Base-by-base conservation (phyloP, 2,113 vertebrate species). In the Ceyx cyanopectus region DNA sequence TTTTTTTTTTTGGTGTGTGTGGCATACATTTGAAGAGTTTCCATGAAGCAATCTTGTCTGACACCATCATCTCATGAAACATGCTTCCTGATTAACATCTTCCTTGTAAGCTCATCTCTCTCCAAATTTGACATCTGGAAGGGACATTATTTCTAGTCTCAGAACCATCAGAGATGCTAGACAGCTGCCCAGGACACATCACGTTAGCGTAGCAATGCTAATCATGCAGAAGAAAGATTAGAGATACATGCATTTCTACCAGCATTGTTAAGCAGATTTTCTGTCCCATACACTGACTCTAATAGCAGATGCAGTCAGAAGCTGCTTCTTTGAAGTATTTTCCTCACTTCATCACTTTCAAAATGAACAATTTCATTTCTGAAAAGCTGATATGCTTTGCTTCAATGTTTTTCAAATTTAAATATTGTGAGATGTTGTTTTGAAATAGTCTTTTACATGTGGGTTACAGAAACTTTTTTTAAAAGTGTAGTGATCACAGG, bases 141-240 rank as follows among this genome's bases (percentile, higher is more conserved):
- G 76, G 75, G 57, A 73, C n/a, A 66, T 66, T 80, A 43, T 91
- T 82, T 80, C 81, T 63, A 82, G 60, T 72, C 30, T 85, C 48
- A 67, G 61, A 85, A 74, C 51, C 51, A 88, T 92, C 76, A 91
- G 65, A 93, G 60, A 78, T 70, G 61, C 51, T 48, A 83, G 78
- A 87, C 87, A 92, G 92, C 89, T 96, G 85, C 79, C 91, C 67
- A 81, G 91, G 79, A 93, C 57, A 53, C 18, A 88, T 10, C 61
- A 85, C 65, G 88, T 94, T 87, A 92, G 30, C 4, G 5, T 23
- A 82, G 48, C 58, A 79, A 75, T 81, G 37, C 68, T 90, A 91
- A 94, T 91, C 53, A 81, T 65, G 61, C 60, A 78, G 81, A 91
- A 85, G 29, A 82, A 83, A 87, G 69, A 92, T 82, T 63, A 83